Evolutionary conservation across 2,113 vertebrate genomes (phyloP).

Genomic region (Lophura nycthemera): DNA sequence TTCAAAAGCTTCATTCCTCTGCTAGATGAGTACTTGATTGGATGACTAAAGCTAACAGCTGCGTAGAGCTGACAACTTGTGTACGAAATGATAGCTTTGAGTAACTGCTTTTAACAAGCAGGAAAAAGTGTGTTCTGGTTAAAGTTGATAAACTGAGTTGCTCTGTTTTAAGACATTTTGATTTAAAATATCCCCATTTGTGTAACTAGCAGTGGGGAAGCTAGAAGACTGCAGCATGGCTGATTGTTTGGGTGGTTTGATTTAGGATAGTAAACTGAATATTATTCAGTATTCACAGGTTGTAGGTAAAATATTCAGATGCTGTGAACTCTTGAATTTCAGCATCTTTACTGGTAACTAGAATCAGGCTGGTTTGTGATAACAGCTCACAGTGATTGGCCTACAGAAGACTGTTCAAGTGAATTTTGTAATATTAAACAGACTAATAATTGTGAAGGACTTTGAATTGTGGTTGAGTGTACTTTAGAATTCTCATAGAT

Average conservation of each 20-base stretch:
- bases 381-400: background rate
- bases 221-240: background rate
- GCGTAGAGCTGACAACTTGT: background rate
- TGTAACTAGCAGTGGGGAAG: background rate
- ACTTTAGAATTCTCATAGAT: background rate
- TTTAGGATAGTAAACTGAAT: background rate
- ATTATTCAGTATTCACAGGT: background rate
- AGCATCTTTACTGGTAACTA: background rate
- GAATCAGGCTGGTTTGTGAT: background rate
- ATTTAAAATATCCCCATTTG: rapidly evolving
- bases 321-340: background rate
- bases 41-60: constrained; percentile 5
- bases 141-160: background rate
- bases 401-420: background rate
- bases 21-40: background rate
- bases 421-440: background rate
- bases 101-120: background rate
- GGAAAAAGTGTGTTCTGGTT: background rate
- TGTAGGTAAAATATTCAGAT: background rate
- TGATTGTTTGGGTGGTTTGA: background rate
- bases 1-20: background rate
- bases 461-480: background rate
- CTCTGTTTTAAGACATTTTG: background rate
- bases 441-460: background rate
- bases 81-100: background rate